Conservation (phyloP, 1,140 invertebrate genomes). For the Drosophila takahashii region DNA sequence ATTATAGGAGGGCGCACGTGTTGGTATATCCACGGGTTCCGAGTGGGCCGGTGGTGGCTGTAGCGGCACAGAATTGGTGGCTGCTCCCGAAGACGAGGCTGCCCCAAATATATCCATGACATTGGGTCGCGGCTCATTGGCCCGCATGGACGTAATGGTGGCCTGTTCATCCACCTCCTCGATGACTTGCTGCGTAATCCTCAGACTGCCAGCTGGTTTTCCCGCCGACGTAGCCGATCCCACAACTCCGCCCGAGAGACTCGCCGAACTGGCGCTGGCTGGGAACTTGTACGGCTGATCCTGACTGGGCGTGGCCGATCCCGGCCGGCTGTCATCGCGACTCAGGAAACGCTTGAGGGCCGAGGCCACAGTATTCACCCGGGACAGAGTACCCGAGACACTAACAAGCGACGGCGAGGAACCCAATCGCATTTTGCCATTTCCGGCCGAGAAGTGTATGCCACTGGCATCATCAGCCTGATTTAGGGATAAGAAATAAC, state of each 20-base stretch:
- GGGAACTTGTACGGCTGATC: conserved; percentile 73
- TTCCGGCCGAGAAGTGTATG: conserved; percentile 89
- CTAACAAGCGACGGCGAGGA: conserved; percentile 85
- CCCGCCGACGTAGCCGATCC: conserved; percentile 23
- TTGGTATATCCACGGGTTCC: conserved; percentile 85
- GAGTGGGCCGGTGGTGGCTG: conserved; percentile 75
- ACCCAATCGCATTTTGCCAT: conserved; percentile 85
- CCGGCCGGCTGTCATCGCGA: conserved; percentile 87
- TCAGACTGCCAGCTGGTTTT: conserved; percentile 87
- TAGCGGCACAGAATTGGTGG: conserved; percentile 74
- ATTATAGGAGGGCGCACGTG: conserved; percentile 51
- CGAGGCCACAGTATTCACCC: conserved; percentile 90
- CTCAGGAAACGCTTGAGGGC: conserved; percentile 91
- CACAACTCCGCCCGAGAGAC: conserved; percentile 44
- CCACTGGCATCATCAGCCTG: conserved; percentile 89
- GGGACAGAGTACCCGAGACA: conserved; percentile 87
- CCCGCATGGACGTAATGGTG: conserved; percentile 90
- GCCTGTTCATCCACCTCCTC: conserved; percentile 93
- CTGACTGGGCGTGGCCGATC: conserved; percentile 76
- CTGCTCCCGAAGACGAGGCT: conserved; percentile 39
- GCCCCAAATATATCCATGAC: conserved; percentile 86
- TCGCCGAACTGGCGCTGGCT: conserved; percentile 76
- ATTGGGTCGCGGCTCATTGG: conserved; percentile 86
- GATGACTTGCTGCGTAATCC: conserved; percentile 91
- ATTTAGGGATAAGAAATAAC: neutral